Evolutionary conservation across 2,797 vertebrate species (phyloP).

Genomic region (Leontopithecus rosalia): DNA sequence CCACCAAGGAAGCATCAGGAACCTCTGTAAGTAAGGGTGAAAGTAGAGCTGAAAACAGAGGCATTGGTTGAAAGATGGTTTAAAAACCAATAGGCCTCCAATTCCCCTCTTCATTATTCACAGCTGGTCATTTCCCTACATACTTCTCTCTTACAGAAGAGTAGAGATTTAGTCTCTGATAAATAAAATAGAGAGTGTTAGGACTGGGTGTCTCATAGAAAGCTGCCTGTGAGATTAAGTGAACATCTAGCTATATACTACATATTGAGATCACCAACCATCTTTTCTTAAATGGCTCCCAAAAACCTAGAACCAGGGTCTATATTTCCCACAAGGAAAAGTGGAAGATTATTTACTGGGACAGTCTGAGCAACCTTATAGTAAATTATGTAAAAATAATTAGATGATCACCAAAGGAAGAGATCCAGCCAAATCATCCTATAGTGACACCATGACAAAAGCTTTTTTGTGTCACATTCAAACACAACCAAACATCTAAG

Average conservation of each 20-base stretch:
- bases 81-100: background rate
- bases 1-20: background rate
- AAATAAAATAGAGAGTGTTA: background rate
- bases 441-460: background rate
- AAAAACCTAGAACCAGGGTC: background rate
- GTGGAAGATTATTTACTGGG: background rate
- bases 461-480: background rate
- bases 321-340: background rate
- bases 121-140: background rate
- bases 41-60: background rate
- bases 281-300: background rate
- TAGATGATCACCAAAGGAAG: background rate
- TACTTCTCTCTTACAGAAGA: background rate
- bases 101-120: background rate
- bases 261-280: background rate
- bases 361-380: background rate
- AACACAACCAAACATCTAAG: conserved; percentile 28
- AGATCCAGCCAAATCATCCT: background rate
- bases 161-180: background rate
- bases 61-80: background rate
- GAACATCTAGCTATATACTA: background rate
- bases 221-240: background rate
- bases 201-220: background rate
- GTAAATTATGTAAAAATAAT: conserved; percentile 22
- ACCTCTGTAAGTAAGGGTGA: background rate